These are phyloP conservation scores for Tachina lurida DNA, from an alignment of 2,888 invertebrate genomes.

Conservation along the genomic window DNA sequence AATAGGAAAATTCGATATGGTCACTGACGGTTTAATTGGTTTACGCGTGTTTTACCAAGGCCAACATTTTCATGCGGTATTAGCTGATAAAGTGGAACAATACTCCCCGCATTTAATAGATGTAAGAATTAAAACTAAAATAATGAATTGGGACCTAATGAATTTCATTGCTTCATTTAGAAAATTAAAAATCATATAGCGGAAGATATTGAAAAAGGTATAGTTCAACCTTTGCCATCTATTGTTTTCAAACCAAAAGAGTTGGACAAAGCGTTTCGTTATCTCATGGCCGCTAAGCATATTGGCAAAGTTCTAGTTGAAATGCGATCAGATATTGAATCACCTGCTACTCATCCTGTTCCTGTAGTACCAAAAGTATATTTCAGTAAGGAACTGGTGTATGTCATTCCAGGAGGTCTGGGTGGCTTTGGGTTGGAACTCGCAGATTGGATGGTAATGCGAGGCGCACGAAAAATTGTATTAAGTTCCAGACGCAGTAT, in stretches of 20 bases:
- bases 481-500: constrained; percentile 92
- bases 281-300: constrained; percentile 88
- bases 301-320: constrained; percentile 88
- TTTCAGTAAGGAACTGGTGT: constrained; percentile 79
- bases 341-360: constrained; percentile 77
- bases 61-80: constrained; percentile 89
- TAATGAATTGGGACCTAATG: constrained; percentile 77
- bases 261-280: constrained; percentile 88
- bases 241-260: constrained; percentile 87
- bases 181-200: constrained; percentile 84
- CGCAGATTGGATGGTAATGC: constrained; percentile 91
- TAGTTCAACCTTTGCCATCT: constrained; percentile 87
- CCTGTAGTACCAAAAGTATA: constrained; percentile 77
- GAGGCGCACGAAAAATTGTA: constrained; percentile 91
- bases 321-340: constrained; percentile 77
- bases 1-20: constrained; percentile 91
- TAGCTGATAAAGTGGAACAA: constrained; percentile 86
- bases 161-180: constrained; percentile 70
- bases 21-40: constrained; percentile 85
- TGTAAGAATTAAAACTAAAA: constrained; percentile 10
- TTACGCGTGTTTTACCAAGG: constrained; percentile 88
- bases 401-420: constrained; percentile 90
- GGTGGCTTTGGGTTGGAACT: constrained; percentile 97
- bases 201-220: constrained; percentile 87
- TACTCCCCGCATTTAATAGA: constrained; percentile 73